Evolutionary conservation across 1,140 invertebrate genomes (phyloP).

Genomic region (Drosophila pseudoobscura): DNA sequence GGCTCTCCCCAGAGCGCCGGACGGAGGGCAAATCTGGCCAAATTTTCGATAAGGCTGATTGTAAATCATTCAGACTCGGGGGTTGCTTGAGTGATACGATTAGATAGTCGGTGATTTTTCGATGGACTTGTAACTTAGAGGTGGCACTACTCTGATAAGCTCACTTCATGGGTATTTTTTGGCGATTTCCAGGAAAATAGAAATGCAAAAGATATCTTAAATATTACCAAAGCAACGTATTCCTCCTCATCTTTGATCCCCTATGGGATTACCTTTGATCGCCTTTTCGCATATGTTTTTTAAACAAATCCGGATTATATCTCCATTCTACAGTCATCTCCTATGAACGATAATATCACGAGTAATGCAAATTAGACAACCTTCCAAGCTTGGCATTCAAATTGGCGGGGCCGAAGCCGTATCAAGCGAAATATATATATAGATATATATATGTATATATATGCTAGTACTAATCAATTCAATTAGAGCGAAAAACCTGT

Average conservation of each 20-base stretch:
- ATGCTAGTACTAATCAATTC: slow-evolving; percentile 16
- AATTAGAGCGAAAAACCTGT: slow-evolving; percentile 30
- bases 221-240: too few species aligned
- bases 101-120: not conserved
- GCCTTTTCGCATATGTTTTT: too few species aligned
- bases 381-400: slow-evolving; percentile 11
- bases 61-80: slow-evolving; percentile 2
- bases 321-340: too few species aligned
- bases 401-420: slow-evolving; percentile 2
- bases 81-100: not conserved
- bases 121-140: not conserved
- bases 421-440: not conserved
- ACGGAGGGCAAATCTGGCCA: too few species aligned
- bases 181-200: too few species aligned
- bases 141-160: too few species aligned
- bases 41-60: not conserved
- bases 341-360: not conserved
- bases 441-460: too few species aligned
- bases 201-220: too few species aligned
- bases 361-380: not conserved
- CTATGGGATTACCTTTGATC: too few species aligned
- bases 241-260: too few species aligned
- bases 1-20: not conserved
- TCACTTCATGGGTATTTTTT: too few species aligned
- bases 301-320: too few species aligned